Conservation (phyloP, 2,888 invertebrate genomes). For the Melinopterus prodromus region DNA sequence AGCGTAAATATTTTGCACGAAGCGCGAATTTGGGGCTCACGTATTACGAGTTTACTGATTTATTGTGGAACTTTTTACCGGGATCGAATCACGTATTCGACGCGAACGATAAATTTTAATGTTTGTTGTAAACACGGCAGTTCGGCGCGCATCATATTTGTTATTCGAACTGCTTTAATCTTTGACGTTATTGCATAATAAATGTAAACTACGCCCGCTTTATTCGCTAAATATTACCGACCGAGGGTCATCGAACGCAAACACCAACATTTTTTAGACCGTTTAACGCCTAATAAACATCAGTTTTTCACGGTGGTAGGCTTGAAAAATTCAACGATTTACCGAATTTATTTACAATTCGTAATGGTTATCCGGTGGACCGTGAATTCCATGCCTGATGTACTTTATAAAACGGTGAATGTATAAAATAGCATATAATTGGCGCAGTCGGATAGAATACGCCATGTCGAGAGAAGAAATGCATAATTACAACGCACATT, state of each 20-base stretch:
- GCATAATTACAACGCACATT: too few relatives aligned
- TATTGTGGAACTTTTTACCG: neutral
- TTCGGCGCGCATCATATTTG: neutral
- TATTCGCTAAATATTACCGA: neutral
- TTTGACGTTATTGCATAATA: neutral
- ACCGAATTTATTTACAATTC: neutral
- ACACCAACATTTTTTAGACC: neutral
- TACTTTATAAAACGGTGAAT: too few relatives aligned
- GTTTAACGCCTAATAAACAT: neutral
- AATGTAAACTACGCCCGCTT: neutral
- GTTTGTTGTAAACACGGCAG: constrained; percentile 21
- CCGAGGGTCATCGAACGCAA: neutral
- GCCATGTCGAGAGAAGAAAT: too few relatives aligned
- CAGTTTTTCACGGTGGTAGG: neutral
- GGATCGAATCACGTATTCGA: constrained; percentile 14
- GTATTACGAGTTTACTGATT: neutral
- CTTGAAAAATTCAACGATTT: neutral
- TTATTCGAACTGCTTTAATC: neutral
- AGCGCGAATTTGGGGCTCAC: neutral
- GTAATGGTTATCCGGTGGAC: too few relatives aligned
- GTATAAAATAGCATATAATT: too few relatives aligned
- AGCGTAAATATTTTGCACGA: neutral
- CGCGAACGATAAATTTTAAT: constrained; percentile 21
- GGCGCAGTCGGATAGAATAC: too few relatives aligned
- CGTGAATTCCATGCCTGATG: too few relatives aligned